phyloP scores from a whole-genome alignment of 2,888 invertebrate genomes.

The Orchesellides sinensis region DNA sequence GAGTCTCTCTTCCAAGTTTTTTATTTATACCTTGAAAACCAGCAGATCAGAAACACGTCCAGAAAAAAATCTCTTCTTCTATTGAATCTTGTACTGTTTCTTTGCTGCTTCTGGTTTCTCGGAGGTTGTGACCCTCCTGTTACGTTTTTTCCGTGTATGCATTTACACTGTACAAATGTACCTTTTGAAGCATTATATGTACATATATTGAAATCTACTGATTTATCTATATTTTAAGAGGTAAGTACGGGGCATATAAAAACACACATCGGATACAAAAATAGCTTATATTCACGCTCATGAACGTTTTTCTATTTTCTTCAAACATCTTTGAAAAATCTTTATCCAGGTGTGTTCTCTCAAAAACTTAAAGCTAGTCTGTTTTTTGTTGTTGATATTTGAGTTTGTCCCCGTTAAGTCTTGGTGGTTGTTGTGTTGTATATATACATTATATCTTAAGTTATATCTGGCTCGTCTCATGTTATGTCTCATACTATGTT shows the following conservation, averaged over 20 bases:
- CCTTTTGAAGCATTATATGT: not conserved
- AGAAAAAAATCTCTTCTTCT: constrained; percentile 4
- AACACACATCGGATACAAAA: not conserved
- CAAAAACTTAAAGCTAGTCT: not conserved
- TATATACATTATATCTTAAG: not conserved
- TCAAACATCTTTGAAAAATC: constrained; percentile 48
- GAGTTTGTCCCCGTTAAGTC: constrained; percentile 7
- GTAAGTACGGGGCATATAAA: too few relatives aligned
- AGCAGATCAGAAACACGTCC: not conserved
- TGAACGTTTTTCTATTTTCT: constrained; percentile 17
- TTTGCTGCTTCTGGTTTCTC: constrained; percentile 47
- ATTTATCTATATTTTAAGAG: too few relatives aligned
- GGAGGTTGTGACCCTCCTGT: constrained; percentile 28
- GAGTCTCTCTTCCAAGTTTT: constrained; percentile 8
- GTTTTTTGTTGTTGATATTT: constrained; percentile 8
- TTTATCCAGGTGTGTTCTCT: constrained; percentile 61
- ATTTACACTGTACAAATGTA: not conserved
- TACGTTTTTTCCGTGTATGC: not conserved
- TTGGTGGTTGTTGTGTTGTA: not conserved
- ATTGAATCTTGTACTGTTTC: too few relatives aligned
- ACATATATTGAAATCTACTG: not conserved
- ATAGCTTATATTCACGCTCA: not conserved
- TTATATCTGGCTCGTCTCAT: constrained; percentile 8
- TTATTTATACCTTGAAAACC: not conserved
- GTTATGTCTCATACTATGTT: not conserved